These are phyloP conservation scores for Hephaestus fuliginosus DNA, from an alignment of 2,797 vertebrate species.

Conservation along the genomic window DNA sequence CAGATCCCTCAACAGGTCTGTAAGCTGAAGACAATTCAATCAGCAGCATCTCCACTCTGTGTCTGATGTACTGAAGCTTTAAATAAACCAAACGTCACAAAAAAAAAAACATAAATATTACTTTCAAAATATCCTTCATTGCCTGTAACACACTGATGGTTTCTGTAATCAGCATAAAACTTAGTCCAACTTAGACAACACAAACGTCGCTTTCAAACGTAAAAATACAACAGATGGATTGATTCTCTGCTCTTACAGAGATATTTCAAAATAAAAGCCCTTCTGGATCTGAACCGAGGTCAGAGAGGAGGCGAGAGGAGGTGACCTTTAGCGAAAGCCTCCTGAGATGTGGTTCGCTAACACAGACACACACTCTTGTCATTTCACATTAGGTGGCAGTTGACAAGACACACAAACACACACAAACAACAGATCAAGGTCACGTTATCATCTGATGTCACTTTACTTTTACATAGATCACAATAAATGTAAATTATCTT, in stretches of 20 bases:
- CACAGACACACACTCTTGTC: conserved; percentile 42
- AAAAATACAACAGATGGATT: not conserved
- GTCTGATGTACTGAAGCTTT: not conserved
- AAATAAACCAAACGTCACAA: not conserved
- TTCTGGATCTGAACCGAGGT: conserved; percentile 22
- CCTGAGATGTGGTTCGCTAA: conserved; percentile 18
- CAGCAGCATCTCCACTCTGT: not conserved
- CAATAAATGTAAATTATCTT: not conserved
- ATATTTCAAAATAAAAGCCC: not conserved
- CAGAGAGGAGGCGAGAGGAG: conserved; percentile 12
- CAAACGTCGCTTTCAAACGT: not conserved
- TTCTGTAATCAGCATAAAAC: not conserved
- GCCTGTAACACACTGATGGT: not conserved
- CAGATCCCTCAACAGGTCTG: conserved; percentile 58
- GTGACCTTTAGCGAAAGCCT: conserved; percentile 58
- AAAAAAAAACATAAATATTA: too few species aligned
- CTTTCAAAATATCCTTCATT: too few species aligned
- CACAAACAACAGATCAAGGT: conserved; percentile 14
- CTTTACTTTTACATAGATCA: not conserved
- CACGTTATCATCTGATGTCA: not conserved
- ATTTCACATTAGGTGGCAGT: conserved; percentile 23
- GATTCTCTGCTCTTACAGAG: not conserved
- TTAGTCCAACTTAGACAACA: not conserved
- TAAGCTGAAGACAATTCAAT: not conserved
- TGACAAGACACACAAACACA: conserved; percentile 10